Percentiles rank a stretch among this genome's conserved stretches.
phyloP scores from a whole-genome alignment of 2,888 invertebrate species.

The Piscicola geometra region DNA sequence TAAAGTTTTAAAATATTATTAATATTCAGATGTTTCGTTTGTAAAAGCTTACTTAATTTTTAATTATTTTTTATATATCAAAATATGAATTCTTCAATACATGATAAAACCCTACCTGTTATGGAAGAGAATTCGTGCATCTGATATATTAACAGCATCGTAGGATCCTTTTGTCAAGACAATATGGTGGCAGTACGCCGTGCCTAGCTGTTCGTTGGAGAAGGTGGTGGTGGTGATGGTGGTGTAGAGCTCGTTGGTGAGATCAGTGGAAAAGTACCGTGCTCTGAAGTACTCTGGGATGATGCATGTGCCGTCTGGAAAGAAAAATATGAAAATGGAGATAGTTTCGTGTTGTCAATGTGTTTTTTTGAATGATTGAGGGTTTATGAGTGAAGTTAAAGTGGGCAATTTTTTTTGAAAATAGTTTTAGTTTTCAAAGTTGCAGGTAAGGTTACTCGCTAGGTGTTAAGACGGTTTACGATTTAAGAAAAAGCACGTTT shows the following conservation, averaged over 20 bases:
- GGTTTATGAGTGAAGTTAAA: too few relatives aligned
- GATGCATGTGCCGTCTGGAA: slow-evolving; percentile 21
- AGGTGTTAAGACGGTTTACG: too few relatives aligned
- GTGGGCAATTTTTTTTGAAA: too few relatives aligned
- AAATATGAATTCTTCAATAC: not conserved
- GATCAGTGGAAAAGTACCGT: slow-evolving; percentile 49
- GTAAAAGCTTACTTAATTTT: not conserved
- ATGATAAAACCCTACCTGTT: slow-evolving; percentile 19
- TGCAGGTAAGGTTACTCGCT: too few relatives aligned
- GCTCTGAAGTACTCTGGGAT: slow-evolving; percentile 42
- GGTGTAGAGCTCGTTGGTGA: slow-evolving; percentile 44
- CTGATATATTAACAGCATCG: slow-evolving; percentile 36
- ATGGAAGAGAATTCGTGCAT: slow-evolving; percentile 21
- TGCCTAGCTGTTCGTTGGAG: slow-evolving; percentile 32
- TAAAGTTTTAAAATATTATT: too few relatives aligned
- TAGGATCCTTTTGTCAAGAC: slow-evolving; percentile 32
- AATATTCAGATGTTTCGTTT: too few relatives aligned
- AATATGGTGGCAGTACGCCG: slow-evolving; percentile 22
- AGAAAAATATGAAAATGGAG: too few relatives aligned
- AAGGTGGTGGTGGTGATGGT: slow-evolving; percentile 42
- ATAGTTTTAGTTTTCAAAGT: too few relatives aligned
- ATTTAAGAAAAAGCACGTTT: too few relatives aligned
- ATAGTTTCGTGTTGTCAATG: too few relatives aligned
- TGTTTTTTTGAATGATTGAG: too few relatives aligned
- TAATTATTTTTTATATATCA: not conserved